A percentile compares a stretch with the other conserved stretches of the same genome.
Conservation (phyloP, 2,797 vertebrate species). For the Centroberyx gerrardi region DNA sequence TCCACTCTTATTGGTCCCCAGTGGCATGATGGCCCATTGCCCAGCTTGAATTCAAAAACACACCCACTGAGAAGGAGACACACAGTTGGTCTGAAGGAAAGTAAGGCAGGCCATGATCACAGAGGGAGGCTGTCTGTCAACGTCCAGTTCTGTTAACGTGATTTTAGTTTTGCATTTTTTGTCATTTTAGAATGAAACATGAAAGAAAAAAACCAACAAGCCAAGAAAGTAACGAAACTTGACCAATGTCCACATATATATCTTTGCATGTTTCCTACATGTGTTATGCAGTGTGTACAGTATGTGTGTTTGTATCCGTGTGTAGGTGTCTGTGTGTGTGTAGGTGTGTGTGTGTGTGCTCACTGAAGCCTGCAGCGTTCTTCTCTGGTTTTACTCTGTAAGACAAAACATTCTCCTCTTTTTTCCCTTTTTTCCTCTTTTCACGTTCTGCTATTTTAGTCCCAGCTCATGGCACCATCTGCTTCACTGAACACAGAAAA, state of each 20-base stretch:
- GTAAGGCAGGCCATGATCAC: no score
- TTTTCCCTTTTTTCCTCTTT: constrained; percentile 21
- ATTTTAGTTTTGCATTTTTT: no score
- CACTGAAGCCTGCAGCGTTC: constrained; percentile 56
- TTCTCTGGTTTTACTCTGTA: constrained; percentile 52
- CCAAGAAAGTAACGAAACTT: constrained; percentile 11
- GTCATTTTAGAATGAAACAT: background rate
- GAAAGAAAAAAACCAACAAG: background rate
- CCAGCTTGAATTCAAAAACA: no score
- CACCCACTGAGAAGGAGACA: no score
- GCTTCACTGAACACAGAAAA: constrained; percentile 29
- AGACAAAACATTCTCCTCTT: constrained; percentile 41
- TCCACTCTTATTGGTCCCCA: no score
- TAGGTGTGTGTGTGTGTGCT: background rate
- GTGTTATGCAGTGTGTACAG: background rate
- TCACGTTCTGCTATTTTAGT: constrained; percentile 54
- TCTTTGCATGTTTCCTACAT: background rate
- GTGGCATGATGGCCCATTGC: no score
- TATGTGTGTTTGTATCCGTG: background rate
- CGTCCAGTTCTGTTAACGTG: no score
- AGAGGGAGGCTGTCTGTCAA: no score
- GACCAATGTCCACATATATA: background rate
- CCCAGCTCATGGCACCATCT: constrained; percentile 46
- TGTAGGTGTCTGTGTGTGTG: background rate
- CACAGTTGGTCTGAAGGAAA: no score